These are phyloP conservation scores for Shargacucullia verbasci DNA, from an alignment of 2,888 invertebrate genomes.

Conservation along the genomic window DNA sequence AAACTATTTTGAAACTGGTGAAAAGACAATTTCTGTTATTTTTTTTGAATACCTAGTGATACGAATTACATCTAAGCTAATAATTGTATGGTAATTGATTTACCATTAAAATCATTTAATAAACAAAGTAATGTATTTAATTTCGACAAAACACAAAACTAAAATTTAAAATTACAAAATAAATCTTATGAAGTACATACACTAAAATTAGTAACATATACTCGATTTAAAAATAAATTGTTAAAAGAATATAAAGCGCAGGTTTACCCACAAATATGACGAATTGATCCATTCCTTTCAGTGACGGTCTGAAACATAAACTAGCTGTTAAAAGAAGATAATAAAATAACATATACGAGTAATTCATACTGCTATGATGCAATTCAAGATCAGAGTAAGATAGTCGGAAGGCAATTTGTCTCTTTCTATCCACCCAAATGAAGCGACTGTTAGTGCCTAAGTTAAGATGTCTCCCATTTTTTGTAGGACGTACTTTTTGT, in stretches of 20 bases:
- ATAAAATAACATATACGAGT: no score
- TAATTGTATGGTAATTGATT: slow-evolving; percentile 69
- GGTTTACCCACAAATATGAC: slow-evolving; percentile 1
- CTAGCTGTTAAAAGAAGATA: not conserved
- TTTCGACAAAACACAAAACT: slow-evolving; percentile 12
- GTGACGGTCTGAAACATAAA: slow-evolving; percentile 40
- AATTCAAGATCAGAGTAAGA: no score
- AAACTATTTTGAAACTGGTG: slow-evolving; percentile 29
- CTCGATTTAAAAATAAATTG: slow-evolving; percentile 7
- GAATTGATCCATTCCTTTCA: slow-evolving; percentile 16
- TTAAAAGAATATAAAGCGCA: slow-evolving; percentile 1
- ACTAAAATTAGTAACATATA: slow-evolving; percentile 27
- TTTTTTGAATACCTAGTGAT: slow-evolving; percentile 57
- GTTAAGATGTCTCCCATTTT: no score
- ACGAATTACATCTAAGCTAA: slow-evolving; percentile 61
- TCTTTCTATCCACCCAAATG: no score
- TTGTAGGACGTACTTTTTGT: no score
- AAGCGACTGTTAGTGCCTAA: no score
- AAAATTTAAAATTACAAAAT: slow-evolving; percentile 21
- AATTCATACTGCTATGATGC: no score
- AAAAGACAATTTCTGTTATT: slow-evolving; percentile 66
- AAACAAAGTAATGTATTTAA: slow-evolving; percentile 42
- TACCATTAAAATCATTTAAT: slow-evolving; percentile 66
- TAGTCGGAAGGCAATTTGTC: no score
- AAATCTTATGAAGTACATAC: slow-evolving; percentile 19